Evolutionary conservation across 2,113 vertebrate genomes (phyloP).

Genomic region (Oxygymnocypris stewartii): DNA sequence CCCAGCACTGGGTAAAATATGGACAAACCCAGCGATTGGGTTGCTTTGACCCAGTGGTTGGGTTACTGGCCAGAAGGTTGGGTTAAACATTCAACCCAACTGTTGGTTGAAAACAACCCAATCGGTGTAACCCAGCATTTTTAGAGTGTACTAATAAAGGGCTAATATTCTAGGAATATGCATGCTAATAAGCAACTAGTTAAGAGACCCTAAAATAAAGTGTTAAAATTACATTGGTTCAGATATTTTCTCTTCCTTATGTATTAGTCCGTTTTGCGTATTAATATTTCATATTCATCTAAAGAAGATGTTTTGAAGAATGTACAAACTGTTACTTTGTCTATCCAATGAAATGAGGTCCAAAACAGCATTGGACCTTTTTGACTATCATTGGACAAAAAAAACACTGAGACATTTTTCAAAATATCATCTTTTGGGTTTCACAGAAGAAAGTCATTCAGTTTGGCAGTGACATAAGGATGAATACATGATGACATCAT

Average conservation of each 20-base stretch:
- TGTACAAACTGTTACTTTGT: neutral
- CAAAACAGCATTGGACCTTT: neutral
- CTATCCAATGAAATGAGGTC: neutral
- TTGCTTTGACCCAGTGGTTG: no score
- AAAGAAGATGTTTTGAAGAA: neutral
- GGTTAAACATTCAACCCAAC: no score
- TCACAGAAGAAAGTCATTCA: neutral
- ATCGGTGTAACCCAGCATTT: no score
- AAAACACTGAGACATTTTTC: neutral
- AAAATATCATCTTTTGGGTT: neutral
- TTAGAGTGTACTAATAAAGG: no score
- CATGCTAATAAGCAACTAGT: no score
- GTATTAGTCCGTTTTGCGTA: neutral
- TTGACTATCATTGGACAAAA: neutral
- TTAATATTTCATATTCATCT: neutral
- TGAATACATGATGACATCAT: neutral
- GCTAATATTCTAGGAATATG: no score
- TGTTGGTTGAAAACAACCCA: no score
- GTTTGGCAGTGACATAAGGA: neutral
- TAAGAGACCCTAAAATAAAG: no score
- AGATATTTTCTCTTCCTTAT: neutral
- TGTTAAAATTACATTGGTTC: neutral
- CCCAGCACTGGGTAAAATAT: no score
- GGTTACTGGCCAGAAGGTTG: no score
- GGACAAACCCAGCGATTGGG: no score